Conservation (phyloP, 2,888 invertebrate species). For the Heliconius ethilla region DNA sequence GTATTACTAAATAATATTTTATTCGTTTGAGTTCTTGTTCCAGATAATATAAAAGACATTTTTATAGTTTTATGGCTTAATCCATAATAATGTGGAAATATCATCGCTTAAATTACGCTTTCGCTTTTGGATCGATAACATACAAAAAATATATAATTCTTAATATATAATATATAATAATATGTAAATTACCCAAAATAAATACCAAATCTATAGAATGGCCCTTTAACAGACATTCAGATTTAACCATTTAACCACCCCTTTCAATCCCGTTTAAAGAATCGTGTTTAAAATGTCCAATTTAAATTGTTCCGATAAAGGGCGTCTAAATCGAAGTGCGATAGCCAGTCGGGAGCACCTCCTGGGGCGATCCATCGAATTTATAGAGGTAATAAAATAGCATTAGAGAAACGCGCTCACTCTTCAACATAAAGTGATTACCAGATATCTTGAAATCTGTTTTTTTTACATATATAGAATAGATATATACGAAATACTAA, state of each 20-base stretch:
- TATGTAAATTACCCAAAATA: not conserved
- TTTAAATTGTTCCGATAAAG: constrained; percentile 73
- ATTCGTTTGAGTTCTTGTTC: not conserved
- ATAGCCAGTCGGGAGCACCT: constrained; percentile 73
- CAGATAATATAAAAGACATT: too few relatives aligned
- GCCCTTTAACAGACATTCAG: constrained; percentile 21
- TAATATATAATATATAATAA: not conserved
- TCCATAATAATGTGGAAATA: too few relatives aligned
- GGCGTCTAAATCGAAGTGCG: constrained; percentile 73
- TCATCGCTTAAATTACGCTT: too few relatives aligned
- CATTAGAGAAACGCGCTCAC: constrained; percentile 58
- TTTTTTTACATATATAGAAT: too few relatives aligned
- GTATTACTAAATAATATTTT: too few relatives aligned
- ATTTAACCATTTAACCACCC: constrained; percentile 36
- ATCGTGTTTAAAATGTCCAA: constrained; percentile 69
- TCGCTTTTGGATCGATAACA: not conserved
- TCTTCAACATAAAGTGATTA: constrained; percentile 35
- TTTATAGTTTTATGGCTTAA: not conserved
- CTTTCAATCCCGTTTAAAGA: constrained; percentile 52
- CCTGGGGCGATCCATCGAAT: constrained; percentile 76
- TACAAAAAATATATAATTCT: not conserved
- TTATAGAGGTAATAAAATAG: constrained; percentile 77
- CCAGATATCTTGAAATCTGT: constrained; percentile 7
- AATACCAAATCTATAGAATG: not conserved
- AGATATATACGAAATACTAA: too few relatives aligned